A percentile compares a stretch with the other conserved stretches of the same genome.
Evolutionary conservation across 2,797 vertebrate species (phyloP).

Genomic region (Dendrocincla tyrannina): DNA sequence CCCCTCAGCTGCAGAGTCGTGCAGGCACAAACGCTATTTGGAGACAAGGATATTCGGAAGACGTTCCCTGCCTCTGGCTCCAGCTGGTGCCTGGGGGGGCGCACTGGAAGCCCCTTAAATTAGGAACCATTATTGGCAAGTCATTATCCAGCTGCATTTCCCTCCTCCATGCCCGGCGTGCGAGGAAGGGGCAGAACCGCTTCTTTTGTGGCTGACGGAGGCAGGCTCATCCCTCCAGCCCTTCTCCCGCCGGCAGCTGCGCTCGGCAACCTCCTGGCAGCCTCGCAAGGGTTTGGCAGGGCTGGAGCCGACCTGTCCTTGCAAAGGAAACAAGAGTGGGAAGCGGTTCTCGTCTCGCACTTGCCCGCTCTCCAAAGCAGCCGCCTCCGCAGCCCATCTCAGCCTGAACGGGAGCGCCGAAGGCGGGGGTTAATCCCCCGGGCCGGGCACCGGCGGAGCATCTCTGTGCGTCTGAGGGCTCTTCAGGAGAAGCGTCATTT

Average conservation of each 20-base stretch:
- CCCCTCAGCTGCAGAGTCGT: background rate
- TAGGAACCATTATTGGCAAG: background rate
- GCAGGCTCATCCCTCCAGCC: background rate
- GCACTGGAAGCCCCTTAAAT: background rate
- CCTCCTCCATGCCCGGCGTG: background rate
- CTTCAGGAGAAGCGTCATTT: background rate
- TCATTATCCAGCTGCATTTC: background rate
- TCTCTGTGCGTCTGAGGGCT: background rate
- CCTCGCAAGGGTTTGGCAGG: fast-evolving
- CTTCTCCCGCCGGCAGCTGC: background rate
- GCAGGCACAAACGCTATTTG: background rate
- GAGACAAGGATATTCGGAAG: background rate
- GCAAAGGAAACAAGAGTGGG: background rate
- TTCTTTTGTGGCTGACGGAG: background rate
- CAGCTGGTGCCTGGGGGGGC: background rate
- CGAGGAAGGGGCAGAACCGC: background rate
- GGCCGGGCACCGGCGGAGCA: background rate
- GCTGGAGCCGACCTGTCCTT: background rate
- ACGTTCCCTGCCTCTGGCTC: background rate
- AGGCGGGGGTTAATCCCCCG: background rate
- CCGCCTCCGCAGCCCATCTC: background rate
- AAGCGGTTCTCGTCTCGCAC: fast-evolving
- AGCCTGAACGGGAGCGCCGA: background rate
- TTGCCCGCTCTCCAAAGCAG: background rate
- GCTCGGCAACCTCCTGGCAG: background rate